phyloP scores from a whole-genome alignment of 2,888 invertebrate species.

The Nematopogon swammerdamellus region DNA sequence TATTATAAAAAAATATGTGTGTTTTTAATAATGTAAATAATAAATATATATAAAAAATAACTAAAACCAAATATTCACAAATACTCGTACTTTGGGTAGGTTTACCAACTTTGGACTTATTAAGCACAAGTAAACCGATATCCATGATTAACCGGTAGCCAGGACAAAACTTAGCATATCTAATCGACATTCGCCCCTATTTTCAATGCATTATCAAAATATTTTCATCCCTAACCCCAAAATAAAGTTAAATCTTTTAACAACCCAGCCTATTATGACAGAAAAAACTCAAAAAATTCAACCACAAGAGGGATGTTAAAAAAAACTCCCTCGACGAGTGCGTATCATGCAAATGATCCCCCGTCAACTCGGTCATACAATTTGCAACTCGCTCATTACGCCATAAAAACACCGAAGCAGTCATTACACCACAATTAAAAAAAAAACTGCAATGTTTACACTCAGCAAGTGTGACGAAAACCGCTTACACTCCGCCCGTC shows the following conservation, averaged over 20 bases:
- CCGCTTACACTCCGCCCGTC: constrained; percentile 52
- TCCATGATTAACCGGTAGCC: too few species aligned
- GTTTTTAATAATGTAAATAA: too few species aligned
- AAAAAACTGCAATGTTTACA: constrained; percentile 44
- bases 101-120: too few species aligned
- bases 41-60: too few species aligned
- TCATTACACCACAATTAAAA: constrained; percentile 53
- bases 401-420: constrained; percentile 49
- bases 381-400: constrained; percentile 33
- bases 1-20: too few species aligned
- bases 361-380: constrained; percentile 20
- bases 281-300: constrained; percentile 13
- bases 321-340: constrained; percentile 28
- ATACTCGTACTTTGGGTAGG: too few species aligned
- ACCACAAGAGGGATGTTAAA: constrained; percentile 30
- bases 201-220: background rate
- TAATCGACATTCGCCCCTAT: constrained; percentile 9
- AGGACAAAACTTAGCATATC: too few species aligned
- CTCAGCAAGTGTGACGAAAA: constrained; percentile 49
- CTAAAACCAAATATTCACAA: too few species aligned
- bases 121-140: too few species aligned
- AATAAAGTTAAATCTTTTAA: background rate
- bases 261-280: background rate
- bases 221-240: background rate
- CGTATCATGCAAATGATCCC: constrained; percentile 50